phyloP scores from a whole-genome alignment of 1,140 invertebrate species.

The Drosophila setifemur region DNA sequence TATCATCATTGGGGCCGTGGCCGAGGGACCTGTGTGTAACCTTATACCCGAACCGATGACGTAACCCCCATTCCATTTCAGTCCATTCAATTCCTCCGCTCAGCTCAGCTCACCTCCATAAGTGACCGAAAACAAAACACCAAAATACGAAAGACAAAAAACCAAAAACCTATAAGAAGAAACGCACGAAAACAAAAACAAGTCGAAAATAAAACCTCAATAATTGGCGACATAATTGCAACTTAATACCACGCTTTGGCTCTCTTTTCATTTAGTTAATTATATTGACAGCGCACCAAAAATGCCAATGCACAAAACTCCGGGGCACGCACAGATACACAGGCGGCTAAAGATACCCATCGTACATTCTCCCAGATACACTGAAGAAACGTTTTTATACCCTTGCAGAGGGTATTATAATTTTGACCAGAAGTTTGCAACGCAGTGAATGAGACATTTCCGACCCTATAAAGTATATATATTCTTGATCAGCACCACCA shows the following conservation, averaged over 20 bases:
- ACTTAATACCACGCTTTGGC: conserved; percentile 78
- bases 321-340: conserved; percentile 17
- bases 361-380: conserved; percentile 16
- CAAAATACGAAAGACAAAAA: conserved; percentile 9
- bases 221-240: conserved; percentile 80
- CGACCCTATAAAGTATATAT: no score
- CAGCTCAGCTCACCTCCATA: conserved; percentile 9
- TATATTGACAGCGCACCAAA: conserved; percentile 64
- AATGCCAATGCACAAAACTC: conserved; percentile 49
- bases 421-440: no score
- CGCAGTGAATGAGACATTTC: no score
- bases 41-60: conserved; percentile 50
- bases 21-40: conserved; percentile 46
- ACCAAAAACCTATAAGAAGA: conserved; percentile 16
- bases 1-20: conserved; percentile 20
- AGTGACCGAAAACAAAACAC: conserved; percentile 31
- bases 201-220: conserved; percentile 76
- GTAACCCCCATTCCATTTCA: conserved; percentile 46
- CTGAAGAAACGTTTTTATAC: conserved; percentile 13
- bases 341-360: conserved; percentile 23
- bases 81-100: conserved; percentile 6
- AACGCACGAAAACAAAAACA: conserved; percentile 61
- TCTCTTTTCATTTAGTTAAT: conserved; percentile 77
- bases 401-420: no score
- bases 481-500: no score